These are phyloP conservation scores for Xestia rhomboidea DNA, from an alignment of 2,888 invertebrate genomes.

Conservation along the genomic window DNA sequence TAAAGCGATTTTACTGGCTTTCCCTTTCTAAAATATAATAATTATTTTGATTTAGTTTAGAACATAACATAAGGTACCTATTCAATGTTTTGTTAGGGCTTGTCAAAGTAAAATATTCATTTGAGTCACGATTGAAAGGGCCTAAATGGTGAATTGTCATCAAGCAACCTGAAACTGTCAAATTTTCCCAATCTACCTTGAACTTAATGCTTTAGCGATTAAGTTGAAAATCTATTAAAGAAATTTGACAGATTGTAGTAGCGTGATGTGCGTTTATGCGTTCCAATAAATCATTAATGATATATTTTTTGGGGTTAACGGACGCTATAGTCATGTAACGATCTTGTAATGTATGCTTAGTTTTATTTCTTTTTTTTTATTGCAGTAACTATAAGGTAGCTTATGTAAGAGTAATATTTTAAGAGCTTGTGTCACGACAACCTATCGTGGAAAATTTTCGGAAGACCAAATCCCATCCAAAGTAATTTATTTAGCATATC, in stretches of 20 bases:
- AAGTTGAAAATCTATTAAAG: too few relatives aligned
- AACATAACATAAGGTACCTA: not conserved
- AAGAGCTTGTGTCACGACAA: constrained; percentile 2
- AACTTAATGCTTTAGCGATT: too few relatives aligned
- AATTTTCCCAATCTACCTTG: too few relatives aligned
- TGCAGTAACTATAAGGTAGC: not conserved
- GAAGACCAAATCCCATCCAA: not conserved
- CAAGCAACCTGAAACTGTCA: not conserved
- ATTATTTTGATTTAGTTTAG: constrained; percentile 6
- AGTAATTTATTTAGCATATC: not conserved
- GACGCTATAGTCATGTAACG: not conserved
- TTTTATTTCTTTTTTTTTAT: constrained; percentile 36
- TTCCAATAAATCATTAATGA: not conserved
- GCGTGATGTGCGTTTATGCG: too few relatives aligned
- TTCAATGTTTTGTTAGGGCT: not conserved
- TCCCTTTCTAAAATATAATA: constrained; percentile 25
- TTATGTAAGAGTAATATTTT: constrained; percentile 26
- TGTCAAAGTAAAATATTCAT: not conserved
- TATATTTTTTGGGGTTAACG: constrained; percentile 39
- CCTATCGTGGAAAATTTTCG: not conserved
- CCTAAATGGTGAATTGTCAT: not conserved
- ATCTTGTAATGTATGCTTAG: constrained; percentile 12
- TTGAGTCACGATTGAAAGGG: not conserved
- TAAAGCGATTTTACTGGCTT: constrained; percentile 25
- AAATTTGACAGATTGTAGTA: too few relatives aligned